A percentile compares a stretch with the other conserved stretches of the same genome.
Conservation (phyloP, 2,797 vertebrate genomes). For the Philypnodon macrostomus region DNA sequence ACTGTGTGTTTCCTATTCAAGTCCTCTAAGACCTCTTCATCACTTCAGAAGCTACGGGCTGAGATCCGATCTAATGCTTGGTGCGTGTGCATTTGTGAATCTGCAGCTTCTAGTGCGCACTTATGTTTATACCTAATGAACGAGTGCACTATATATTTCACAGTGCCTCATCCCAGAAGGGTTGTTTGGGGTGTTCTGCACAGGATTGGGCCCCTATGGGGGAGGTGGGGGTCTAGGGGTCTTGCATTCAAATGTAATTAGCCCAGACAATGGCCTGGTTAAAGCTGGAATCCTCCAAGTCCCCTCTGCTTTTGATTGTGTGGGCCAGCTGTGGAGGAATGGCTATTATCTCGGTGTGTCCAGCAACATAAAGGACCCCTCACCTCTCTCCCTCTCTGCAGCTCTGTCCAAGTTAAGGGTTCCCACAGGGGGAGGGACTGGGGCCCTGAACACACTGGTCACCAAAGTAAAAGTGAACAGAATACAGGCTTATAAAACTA, state of each 20-base stretch:
- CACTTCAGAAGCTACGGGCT: slow-evolving; percentile 68
- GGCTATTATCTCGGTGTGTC: slow-evolving; percentile 79
- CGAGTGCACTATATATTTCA: slow-evolving; percentile 53
- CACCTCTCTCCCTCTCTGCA: not conserved
- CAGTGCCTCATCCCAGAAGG: slow-evolving; percentile 59
- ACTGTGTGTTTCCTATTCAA: slow-evolving; percentile 68
- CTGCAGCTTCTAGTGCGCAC: slow-evolving; percentile 23
- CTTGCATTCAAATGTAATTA: slow-evolving; percentile 95
- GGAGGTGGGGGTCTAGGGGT: slow-evolving; percentile 79
- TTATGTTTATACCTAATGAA: slow-evolving; percentile 50
- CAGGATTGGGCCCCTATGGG: slow-evolving; percentile 56
- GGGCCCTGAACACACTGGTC: slow-evolving; percentile 52
- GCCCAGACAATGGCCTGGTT: slow-evolving; percentile 91
- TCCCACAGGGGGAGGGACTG: slow-evolving; percentile 74
- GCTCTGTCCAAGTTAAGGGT: slow-evolving; percentile 58
- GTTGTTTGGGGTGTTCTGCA: slow-evolving; percentile 69
- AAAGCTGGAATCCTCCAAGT: slow-evolving; percentile 86
- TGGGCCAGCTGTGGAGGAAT: slow-evolving; percentile 81
- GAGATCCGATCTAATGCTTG: slow-evolving; percentile 76
- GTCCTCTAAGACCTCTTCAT: slow-evolving; percentile 72
- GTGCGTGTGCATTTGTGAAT: slow-evolving; percentile 52
- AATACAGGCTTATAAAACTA: slow-evolving; percentile 30
- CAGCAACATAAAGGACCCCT: slow-evolving; percentile 71
- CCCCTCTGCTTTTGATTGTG: slow-evolving; percentile 80
- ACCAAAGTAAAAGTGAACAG: slow-evolving; percentile 53